Base-by-base conservation (phyloP, 1,140 invertebrate species). In the Bombus cullumanus region DNA sequence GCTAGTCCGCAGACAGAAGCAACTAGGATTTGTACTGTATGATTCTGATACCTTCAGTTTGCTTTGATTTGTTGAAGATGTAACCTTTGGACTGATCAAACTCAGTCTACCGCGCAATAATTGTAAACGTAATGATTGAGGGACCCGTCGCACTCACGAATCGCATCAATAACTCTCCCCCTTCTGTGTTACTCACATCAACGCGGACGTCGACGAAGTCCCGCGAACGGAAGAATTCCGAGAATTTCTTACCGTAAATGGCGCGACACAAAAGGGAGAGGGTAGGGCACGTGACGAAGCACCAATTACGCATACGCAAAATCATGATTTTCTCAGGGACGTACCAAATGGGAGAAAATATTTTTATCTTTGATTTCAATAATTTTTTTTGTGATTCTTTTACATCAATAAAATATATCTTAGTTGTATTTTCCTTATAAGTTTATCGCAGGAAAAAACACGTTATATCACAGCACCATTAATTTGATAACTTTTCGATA, bases 231-330 rank as follows among this genome's bases (percentile, higher is more conserved):
- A 89, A 86, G 75, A 91, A 92, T 94, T 94, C 94, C 88, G 31
- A 88, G 93, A 94, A 94, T 92, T 90, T 86, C 86, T 86, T 89
- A 90, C 92, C 92, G 92, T 93, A 93, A 92, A 92, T 91, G 93
- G 93, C 89, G 85, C 90, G 78, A 77, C 80, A 39, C 66, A 62
- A 77, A 75, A 47, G 81, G 85, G 89, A 82, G 86, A 90, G 88
- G 86, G 69, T 71, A 62, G 5, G 62, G 90, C 93, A 94, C 89
- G 87, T 94, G 93, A 93, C 71, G 74, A 34, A 47, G 25, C 0
- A 12, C 68, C 1, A 62, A 86, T 13, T 62, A 77, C 83, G 88
- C 86, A 79, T 90, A 83, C 86, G 87, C 71, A 37, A 64, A 12
- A 22, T 31, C 15, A 64, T 69, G 68, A 86, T 89, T 89, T 89